Percentiles rank a stretch among this genome's conserved stretches.
Conservation (phyloP, 1,140 invertebrate species). For the Asbolus verrucosus region DNA sequence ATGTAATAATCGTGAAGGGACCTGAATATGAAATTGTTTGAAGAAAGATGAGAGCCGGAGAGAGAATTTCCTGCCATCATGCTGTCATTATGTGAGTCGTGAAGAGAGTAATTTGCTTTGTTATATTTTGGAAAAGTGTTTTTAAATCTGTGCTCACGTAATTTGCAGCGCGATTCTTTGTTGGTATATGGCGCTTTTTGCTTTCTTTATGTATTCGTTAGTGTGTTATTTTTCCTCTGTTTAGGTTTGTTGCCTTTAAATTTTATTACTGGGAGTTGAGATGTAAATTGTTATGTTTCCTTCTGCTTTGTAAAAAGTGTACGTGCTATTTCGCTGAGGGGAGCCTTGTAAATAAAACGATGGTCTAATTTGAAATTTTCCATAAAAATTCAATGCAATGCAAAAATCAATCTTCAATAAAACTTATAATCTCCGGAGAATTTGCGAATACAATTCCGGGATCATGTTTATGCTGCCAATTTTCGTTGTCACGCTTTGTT, state of each 20-base stretch:
- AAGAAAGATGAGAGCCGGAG: background rate
- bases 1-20: background rate
- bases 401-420: conserved; percentile 33
- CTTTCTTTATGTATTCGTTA: background rate
- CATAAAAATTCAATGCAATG: conserved; percentile 39
- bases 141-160: conserved; percentile 47
- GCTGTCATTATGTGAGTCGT: conserved; percentile 46
- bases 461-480: conserved; percentile 39
- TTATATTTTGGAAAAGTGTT: conserved; percentile 51
- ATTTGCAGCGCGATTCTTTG: conserved; percentile 32
- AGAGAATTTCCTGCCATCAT: background rate
- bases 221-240: background rate
- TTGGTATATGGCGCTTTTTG: background rate
- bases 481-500: conserved; percentile 38
- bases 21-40: conserved; percentile 48
- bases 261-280: background rate
- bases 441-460: conserved; percentile 37
- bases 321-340: no score
- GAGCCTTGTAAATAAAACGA: background rate
- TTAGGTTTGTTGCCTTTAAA: conserved; percentile 5
- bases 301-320: background rate
- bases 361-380: conserved; percentile 15
- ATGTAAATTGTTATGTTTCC: conserved; percentile 1
- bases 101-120: conserved; percentile 50
- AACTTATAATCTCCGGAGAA: conserved; percentile 36